Evolutionary conservation across 1,140 invertebrate genomes (phyloP), one percentile per base, ranked within the genome.

Genomic region (Apis mellifera): DNA sequence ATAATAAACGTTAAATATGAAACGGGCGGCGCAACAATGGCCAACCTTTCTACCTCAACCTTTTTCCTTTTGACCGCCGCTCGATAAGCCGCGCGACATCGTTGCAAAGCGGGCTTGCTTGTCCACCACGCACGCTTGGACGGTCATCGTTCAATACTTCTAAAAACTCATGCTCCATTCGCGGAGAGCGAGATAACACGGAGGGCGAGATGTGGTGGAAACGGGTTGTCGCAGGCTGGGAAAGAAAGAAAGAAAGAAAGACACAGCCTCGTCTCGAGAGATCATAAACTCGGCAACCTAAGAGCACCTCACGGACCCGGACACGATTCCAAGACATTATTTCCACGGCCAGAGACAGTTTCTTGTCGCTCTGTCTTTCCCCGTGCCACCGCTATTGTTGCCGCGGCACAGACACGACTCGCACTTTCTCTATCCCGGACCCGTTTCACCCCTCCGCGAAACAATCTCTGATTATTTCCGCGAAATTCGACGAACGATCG

Each of bases 341-440:
- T 78, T 65, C 64, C 65, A 2, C 19, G 17, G 26, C 32, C 62
- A 66, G 65, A 69, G 76, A 78, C 65, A 78, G 62, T 69, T 78
- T 69, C 65, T 69, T 78, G 76, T 26, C 62, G 64, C 42, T 69
- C 69, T 73, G 72, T 82, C 59, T 72, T 77, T 57, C 60, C 60
- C 76, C 12, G 55, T 59, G 60, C 57, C 59, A 57, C 64, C 60
- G 55, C 68, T 76, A 86, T 81, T 85, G 85, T 81, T 68, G 78
- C 66, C n/a, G 19, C 23, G 54, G 70, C 84, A 65, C 60, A 68
- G 76, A 19, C 66, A 77, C 83, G 73, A 85, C 57, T 82, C 83
- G 78, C 85, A 78, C 78, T 86, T 86, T 86, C 84, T 85, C 84
- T 85, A 85, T 66, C 72, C 72, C 68, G 71, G 83, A 75, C 54